Evolutionary conservation across 2,113 vertebrate genomes (phyloP).

Genomic region (Microcebus tavaratra): DNA sequence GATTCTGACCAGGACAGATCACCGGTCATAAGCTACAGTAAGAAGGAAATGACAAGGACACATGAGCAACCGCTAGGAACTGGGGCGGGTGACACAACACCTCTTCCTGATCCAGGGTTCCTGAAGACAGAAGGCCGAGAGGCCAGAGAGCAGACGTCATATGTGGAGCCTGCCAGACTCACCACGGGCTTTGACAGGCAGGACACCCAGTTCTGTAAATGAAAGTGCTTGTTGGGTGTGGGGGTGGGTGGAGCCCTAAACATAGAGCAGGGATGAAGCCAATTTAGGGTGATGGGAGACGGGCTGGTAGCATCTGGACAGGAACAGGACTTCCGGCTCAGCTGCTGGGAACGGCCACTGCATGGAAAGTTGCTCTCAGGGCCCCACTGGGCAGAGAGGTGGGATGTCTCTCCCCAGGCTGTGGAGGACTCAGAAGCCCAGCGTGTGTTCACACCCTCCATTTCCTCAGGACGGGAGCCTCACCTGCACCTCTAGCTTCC

Average conservation of each 20-base stretch:
- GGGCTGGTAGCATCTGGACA: constrained; percentile 39
- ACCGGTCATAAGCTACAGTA: not conserved
- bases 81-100: not conserved
- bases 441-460: no score
- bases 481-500: not conserved
- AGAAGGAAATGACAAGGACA: constrained; percentile 39
- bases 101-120: not conserved
- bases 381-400: not conserved
- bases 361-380: not conserved
- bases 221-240: not conserved
- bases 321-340: constrained; percentile 21
- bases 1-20: constrained; percentile 22
- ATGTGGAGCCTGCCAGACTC: not conserved
- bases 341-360: not conserved
- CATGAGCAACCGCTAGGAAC: constrained; percentile 31
- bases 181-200: not conserved
- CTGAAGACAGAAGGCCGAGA: not conserved
- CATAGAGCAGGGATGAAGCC: not conserved
- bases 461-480: not conserved
- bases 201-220: not conserved
- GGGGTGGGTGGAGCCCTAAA: not conserved
- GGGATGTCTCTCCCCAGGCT: not conserved
- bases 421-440: not conserved
- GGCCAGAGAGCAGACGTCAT: not conserved
- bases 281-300: not conserved